phyloP scores from a whole-genome alignment of 2,797 vertebrate species.

The Chloroceryle inda region DNA sequence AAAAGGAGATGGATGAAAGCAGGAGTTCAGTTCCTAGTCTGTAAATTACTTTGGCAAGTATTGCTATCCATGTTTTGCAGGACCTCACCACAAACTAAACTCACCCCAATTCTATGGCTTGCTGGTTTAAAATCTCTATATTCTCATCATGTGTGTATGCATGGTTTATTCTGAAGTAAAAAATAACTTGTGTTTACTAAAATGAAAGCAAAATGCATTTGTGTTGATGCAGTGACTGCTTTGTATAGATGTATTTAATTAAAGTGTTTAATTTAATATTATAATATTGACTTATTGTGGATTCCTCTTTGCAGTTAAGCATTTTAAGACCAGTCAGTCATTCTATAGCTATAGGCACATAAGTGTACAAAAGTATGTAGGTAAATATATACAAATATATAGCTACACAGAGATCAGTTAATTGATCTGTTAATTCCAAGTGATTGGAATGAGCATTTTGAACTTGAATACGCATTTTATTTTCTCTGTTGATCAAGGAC shows the following conservation, averaged over 20 bases:
- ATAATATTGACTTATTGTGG: neutral
- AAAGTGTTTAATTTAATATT: neutral
- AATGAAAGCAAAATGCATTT: neutral
- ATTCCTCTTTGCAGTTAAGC: neutral
- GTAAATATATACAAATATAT: neutral
- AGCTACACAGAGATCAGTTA: neutral
- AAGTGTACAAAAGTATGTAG: fast-evolving
- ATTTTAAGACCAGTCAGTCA: neutral
- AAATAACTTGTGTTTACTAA: neutral
- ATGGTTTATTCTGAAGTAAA: neutral
- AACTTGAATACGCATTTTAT: neutral
- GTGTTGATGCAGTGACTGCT: neutral
- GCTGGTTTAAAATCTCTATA: neutral
- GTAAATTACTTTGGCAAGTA: neutral
- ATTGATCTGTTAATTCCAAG: neutral
- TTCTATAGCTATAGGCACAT: neutral
- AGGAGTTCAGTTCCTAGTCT: neutral
- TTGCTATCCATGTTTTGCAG: neutral
- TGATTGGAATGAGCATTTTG: neutral
- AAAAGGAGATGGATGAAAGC: neutral
- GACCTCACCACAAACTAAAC: neutral
- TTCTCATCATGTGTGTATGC: neutral
- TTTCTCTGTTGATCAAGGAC: neutral
- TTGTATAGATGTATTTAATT: neutral
- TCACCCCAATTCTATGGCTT: neutral